Base-by-base conservation (phyloP, 2,888 invertebrate species). In the Baccha elongata region DNA sequence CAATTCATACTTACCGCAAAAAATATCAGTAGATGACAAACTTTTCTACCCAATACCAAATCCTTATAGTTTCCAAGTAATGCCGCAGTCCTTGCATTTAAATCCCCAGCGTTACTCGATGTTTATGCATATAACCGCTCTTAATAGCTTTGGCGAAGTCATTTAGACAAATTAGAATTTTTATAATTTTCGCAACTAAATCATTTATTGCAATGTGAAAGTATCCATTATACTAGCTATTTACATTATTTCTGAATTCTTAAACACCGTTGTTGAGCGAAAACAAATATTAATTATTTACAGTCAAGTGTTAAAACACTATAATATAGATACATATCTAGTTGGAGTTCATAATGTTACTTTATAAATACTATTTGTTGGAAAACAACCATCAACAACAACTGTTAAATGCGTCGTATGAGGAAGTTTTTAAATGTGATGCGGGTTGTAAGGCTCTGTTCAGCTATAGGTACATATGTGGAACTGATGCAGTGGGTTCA, bases 401-500 rank as follows among this genome's bases (percentile, higher is more conserved):
- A 4, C n/a, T n/a, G 8, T 8, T 37, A 13, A 71, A 81, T 81
- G 80, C 69, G 44, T n/a, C 80, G 74, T 17, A 71, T 64, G 26
- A 53, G 50, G 11, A 46, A 67, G 50, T 76, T 15, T 15, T 13
- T 8, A 4, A 67, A 55, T 11, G 13, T 72, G 7, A 8, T 83
- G 0, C 23, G 40, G 32, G 10, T 72, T 17, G 13, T 37, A 0
- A 52, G 83, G 26, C 8, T 55, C 1, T 62, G 29, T 11, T 4
- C 48, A 13, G 32, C 58, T 7, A n/a, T n/a, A n/a, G n/a, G n/a
- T n/a, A n/a, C n/a, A 37, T 53, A 2, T 80, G 85, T n/a, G 86
- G 85, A 0, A 73, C 74, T 1, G 80, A 86, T 53, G 7, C 85
- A 17, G 6, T 78, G 1, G 40, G 46, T 8, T 6, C 48, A n/a